These are phyloP conservation scores for Philereme vetulata DNA, from an alignment of 2,888 invertebrate species.

Conservation along the genomic window DNA sequence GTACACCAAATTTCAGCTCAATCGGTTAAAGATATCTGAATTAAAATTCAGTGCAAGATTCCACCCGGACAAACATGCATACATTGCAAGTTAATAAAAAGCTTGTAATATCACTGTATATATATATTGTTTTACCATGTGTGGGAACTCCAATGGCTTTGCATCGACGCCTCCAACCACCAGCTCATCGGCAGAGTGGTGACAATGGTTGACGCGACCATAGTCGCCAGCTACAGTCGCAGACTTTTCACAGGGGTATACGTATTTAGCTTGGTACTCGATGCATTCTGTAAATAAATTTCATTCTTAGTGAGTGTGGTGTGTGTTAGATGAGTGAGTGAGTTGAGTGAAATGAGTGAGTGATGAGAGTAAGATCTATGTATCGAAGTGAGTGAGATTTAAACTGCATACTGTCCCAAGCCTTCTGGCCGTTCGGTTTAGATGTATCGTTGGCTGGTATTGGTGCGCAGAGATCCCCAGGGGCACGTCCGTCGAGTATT, in stretches of 20 bases:
- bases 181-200: conserved; percentile 52
- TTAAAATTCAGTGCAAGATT: too few species aligned
- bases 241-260: conserved; percentile 53
- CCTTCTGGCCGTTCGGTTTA: conserved; percentile 47
- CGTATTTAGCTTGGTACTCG: conserved; percentile 56
- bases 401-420: conserved; percentile 52
- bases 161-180: conserved; percentile 55
- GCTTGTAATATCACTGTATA: not conserved
- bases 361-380: too few species aligned
- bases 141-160: conserved; percentile 51
- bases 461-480: conserved; percentile 38
- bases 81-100: too few species aligned
- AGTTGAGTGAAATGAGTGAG: too few species aligned
- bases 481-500: not conserved
- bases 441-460: conserved; percentile 38
- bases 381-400: not conserved
- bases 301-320: too few species aligned
- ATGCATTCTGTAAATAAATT: conserved; percentile 51
- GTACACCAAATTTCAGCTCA: too few species aligned
- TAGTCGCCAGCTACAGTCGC: conserved; percentile 40
- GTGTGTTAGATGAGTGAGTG: too few species aligned
- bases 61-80: too few species aligned
- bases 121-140: conserved; percentile 32
- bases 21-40: too few species aligned
- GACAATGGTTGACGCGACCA: conserved; percentile 47